A percentile compares a stretch with the other conserved stretches of the same genome.
Evolutionary conservation across 2,888 invertebrate species (phyloP).

Genomic region (Ectemnius lituratus): DNA sequence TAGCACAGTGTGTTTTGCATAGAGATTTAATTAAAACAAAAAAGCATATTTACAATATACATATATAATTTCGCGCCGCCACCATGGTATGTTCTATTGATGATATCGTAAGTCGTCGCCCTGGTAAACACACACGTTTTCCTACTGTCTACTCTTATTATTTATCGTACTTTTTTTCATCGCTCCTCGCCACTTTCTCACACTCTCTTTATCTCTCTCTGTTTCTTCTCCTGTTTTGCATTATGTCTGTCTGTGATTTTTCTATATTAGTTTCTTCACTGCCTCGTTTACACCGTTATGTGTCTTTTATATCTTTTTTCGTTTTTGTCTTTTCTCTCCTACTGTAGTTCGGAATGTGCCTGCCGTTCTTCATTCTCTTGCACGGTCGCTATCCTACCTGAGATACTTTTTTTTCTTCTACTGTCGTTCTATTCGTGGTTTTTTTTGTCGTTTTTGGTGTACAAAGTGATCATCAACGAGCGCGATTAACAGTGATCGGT

Average conservation of each 20-base stretch:
- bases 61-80: constrained; percentile 48
- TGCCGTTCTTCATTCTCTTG: neutral
- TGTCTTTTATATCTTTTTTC: constrained; percentile 13
- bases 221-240: constrained; percentile 22
- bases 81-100: constrained; percentile 78
- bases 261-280: constrained; percentile 9
- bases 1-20: constrained; percentile 25
- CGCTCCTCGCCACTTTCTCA: too few species aligned
- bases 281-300: constrained; percentile 1
- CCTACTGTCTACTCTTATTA: constrained; percentile 57
- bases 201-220: neutral
- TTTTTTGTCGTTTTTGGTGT: neutral
- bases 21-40: constrained; percentile 33
- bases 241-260: neutral
- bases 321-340: constrained; percentile 25
- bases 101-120: constrained; percentile 77
- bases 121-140: constrained; percentile 75
- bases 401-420: neutral
- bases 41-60: constrained; percentile 29
- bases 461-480: neutral
- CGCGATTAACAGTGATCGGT: constrained; percentile 18
- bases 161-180: constrained; percentile 50
- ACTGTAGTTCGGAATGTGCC: constrained; percentile 24
- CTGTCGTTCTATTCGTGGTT: neutral
- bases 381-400: neutral